phyloP scores from a whole-genome alignment of 2,888 invertebrate genomes.

The Crocallis elinguaria region DNA sequence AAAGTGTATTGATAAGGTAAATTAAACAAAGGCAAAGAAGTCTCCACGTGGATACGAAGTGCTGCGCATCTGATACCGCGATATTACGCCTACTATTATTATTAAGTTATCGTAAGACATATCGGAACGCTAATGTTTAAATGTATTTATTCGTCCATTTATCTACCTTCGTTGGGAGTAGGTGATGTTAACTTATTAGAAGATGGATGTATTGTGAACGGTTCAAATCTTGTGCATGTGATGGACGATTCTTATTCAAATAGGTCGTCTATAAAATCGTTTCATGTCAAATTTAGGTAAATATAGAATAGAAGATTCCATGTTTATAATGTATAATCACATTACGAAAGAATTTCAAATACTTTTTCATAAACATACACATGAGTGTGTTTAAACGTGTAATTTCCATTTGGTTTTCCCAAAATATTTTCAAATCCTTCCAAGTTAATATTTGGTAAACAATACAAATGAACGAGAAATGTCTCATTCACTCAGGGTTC shows the following conservation, averaged over 20 bases:
- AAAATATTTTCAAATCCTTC: neutral
- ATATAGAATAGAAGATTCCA: too few species aligned
- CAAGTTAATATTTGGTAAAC: neutral
- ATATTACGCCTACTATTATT: constrained; percentile 42
- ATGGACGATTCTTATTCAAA: too few species aligned
- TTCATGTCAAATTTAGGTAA: too few species aligned
- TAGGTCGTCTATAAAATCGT: too few species aligned
- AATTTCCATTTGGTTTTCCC: neutral
- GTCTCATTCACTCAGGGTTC: constrained; percentile 8
- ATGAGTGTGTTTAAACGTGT: constrained; percentile 17
- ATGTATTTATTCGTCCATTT: constrained; percentile 14
- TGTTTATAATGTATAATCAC: too few species aligned
- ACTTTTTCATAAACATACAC: constrained; percentile 6
- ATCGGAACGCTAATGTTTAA: constrained; percentile 15
- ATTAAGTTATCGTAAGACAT: constrained; percentile 27
- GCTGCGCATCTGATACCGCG: constrained; percentile 47
- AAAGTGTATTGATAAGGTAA: constrained; percentile 54
- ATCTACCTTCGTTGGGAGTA: constrained; percentile 7
- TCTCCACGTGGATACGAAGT: constrained; percentile 35
- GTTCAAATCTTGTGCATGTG: too few species aligned
- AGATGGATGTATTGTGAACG: neutral
- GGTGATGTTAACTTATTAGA: constrained; percentile 2
- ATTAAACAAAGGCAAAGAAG: constrained; percentile 40
- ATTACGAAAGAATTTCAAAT: constrained; percentile 1
- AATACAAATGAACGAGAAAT: constrained; percentile 1